A percentile compares a stretch with the other conserved stretches of the same genome.
Evolutionary conservation across 2,888 invertebrate genomes (phyloP).

Genomic region (Rambutsinella grinnellia): DNA sequence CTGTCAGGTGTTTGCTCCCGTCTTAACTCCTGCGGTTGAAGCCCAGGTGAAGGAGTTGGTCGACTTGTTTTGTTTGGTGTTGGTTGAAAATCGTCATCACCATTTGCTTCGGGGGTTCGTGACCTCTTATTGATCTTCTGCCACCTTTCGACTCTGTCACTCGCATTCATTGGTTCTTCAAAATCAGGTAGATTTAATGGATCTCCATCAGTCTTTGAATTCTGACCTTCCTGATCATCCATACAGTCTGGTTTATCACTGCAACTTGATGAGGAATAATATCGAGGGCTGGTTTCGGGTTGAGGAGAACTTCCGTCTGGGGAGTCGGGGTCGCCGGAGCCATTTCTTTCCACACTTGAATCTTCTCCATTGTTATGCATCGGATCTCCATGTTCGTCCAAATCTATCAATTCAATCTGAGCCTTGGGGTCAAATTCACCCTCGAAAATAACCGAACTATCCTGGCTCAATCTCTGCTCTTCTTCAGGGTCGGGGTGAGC

Average conservation of each 20-base stretch:
- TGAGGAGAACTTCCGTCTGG: too few relatives aligned
- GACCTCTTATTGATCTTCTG: constrained; percentile 19
- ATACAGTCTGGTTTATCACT: too few relatives aligned
- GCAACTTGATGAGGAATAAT: neutral
- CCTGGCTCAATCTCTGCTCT: neutral
- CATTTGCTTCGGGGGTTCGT: neutral
- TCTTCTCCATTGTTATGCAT: too few relatives aligned
- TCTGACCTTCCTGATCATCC: neutral
- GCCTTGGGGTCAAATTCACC: too few relatives aligned
- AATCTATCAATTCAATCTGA: too few relatives aligned
- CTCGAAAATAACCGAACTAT: too few relatives aligned
- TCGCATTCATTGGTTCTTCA: too few relatives aligned
- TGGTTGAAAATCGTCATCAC: neutral
- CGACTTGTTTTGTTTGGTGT: constrained; percentile 7
- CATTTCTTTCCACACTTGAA: too few relatives aligned
- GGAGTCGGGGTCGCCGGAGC: too few relatives aligned
- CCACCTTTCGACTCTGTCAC: constrained; percentile 14
- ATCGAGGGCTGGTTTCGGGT: too few relatives aligned
- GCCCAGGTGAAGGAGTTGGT: neutral
- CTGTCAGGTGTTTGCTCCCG: constrained; percentile 1
- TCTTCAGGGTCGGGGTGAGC: neutral
- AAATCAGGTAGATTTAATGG: neutral
- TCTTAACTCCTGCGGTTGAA: neutral
- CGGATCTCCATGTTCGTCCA: too few relatives aligned
- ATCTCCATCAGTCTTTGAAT: neutral